A percentile compares a stretch with the other conserved stretches of the same genome.
These are phyloP conservation scores for Tichodroma muraria DNA, from an alignment of 2,113 vertebrate species.

Conservation along the genomic window DNA sequence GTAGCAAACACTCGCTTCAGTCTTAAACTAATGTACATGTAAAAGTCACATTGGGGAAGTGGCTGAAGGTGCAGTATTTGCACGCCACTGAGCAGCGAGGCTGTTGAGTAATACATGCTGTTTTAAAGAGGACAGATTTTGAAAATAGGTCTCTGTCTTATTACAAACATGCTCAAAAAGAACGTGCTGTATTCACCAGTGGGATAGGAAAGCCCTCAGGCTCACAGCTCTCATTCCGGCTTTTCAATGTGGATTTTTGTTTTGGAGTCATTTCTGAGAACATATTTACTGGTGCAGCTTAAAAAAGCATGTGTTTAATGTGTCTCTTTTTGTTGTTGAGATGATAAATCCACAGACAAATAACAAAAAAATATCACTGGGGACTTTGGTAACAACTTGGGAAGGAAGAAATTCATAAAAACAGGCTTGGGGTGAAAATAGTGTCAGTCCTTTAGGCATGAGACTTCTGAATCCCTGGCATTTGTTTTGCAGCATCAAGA, in stretches of 20 bases:
- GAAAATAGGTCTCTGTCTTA: slow-evolving; percentile 24
- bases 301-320: background rate
- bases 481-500: background rate
- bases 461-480: background rate
- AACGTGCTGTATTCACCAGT: background rate
- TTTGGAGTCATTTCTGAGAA: background rate
- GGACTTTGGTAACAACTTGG: background rate
- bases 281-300: background rate
- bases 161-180: background rate
- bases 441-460: background rate
- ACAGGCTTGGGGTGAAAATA: background rate
- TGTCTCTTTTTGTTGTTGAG: background rate
- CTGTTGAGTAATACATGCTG: background rate
- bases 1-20: background rate
- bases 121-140: background rate
- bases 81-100: background rate
- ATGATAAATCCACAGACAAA: background rate
- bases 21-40: background rate
- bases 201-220: slow-evolving; percentile 25
- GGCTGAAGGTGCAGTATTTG: background rate
- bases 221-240: background rate
- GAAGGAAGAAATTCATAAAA: slow-evolving; percentile 29
- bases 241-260: background rate
- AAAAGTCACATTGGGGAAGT: background rate
- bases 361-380: background rate